Conservation (phyloP, 1,140 invertebrate species). For the Solen grandis region DNA sequence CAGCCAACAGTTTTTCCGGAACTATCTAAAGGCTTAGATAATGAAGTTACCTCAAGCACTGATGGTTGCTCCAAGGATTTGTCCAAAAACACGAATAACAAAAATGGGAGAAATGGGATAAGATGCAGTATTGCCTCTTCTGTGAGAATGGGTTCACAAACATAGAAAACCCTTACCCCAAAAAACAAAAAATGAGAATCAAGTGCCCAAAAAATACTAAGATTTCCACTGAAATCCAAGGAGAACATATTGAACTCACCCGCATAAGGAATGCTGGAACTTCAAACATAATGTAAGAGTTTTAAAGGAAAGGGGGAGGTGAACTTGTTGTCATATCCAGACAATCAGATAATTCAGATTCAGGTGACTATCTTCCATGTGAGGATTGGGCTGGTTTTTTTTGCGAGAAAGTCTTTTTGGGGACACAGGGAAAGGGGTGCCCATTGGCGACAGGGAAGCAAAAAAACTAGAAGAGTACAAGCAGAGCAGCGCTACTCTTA, state of each 20-base stretch:
- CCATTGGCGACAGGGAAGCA: neutral
- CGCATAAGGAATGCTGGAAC: neutral
- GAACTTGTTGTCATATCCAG: neutral
- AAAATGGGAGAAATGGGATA: neutral
- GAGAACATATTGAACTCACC: neutral
- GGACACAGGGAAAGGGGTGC: conserved; percentile 7
- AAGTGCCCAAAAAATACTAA: neutral
- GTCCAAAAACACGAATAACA: neutral
- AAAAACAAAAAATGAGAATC: neutral
- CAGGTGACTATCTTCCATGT: neutral
- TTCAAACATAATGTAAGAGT: neutral
- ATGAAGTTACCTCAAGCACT: neutral
- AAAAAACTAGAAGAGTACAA: neutral
- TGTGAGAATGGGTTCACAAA: neutral
- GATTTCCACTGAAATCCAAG: neutral
- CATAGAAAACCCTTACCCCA: neutral
- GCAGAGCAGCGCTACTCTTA: conserved; percentile 2
- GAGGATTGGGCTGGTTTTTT: neutral
- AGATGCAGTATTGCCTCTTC: neutral
- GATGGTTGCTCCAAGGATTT: too few species aligned
- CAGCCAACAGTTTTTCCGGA: neutral
- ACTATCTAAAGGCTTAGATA: neutral
- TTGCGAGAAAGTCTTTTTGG: neutral
- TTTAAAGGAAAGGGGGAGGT: neutral
- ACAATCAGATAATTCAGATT: neutral